Conservation (phyloP, 2,113 vertebrate genomes). For the Artemisiospiza belli region DNA sequence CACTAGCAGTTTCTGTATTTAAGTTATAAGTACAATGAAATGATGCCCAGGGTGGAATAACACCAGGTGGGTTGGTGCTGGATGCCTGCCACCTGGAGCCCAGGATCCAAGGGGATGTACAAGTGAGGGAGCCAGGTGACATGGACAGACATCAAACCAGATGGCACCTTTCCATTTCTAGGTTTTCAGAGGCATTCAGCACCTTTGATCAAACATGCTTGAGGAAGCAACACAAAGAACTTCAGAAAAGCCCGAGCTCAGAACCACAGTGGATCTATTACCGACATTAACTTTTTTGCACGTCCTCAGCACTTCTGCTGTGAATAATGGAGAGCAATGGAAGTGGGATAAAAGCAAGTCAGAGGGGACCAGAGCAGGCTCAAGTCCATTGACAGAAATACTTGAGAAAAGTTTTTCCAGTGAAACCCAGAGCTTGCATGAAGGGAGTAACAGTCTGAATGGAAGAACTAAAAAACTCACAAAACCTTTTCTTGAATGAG, state of each 20-base stretch:
- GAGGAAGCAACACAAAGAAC: background rate
- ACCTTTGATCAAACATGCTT: background rate
- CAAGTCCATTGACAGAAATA: background rate
- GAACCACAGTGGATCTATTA: background rate
- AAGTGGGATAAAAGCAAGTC: background rate
- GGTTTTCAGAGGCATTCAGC: background rate
- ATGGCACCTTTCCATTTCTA: background rate
- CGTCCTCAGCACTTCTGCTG: background rate
- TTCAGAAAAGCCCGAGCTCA: background rate
- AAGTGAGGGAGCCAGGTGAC: background rate
- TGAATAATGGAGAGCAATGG: rapidly evolving
- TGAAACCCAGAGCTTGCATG: background rate
- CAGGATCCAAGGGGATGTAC: background rate
- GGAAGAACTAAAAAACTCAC: background rate
- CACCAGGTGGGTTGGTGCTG: rapidly evolving
- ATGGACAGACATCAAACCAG: background rate
- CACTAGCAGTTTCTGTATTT: background rate
- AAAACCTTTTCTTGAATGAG: background rate
- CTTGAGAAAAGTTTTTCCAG: background rate
- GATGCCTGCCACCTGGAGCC: background rate
- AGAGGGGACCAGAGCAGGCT: background rate
- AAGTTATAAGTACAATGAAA: background rate
- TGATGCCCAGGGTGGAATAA: background rate
- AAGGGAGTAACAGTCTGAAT: background rate
- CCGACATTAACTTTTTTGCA: background rate